A percentile compares a stretch with the other conserved stretches of the same genome.
Evolutionary conservation across 2,888 invertebrate species (phyloP).

Genomic region (Timandra comae): DNA sequence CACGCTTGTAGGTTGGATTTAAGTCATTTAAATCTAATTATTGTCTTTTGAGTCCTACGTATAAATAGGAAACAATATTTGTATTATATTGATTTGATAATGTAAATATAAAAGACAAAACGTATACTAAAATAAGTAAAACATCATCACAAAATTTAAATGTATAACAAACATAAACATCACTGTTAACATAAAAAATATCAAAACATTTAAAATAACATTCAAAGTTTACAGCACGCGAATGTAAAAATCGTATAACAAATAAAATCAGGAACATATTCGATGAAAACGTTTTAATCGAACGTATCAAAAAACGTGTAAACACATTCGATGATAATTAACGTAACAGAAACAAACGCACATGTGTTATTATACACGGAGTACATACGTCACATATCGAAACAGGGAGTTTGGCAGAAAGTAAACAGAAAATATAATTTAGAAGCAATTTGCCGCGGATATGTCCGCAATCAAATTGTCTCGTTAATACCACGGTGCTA

Average conservation of each 20-base stretch:
- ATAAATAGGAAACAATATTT: too few relatives aligned
- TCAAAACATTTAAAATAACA: conserved; percentile 5
- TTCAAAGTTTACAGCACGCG: conserved; percentile 4
- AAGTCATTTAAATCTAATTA: too few relatives aligned
- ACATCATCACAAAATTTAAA: too few relatives aligned
- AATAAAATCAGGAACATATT: conserved; percentile 19
- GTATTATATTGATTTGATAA: too few relatives aligned
- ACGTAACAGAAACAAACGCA: conserved; percentile 58
- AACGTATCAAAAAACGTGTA: conserved; percentile 43
- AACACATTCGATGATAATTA: conserved; percentile 62
- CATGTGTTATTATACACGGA: conserved; percentile 41
- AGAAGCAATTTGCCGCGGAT: conserved; percentile 76
- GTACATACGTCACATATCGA: conserved; percentile 60
- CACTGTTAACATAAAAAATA: too few relatives aligned
- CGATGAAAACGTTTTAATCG: conserved; percentile 34
- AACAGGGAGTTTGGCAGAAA: conserved; percentile 71
- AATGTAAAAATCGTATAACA: conserved; percentile 15
- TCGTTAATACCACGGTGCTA: conserved; percentile 75
- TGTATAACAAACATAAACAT: too few relatives aligned
- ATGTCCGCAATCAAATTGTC: conserved; percentile 78
- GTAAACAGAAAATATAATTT: conserved; percentile 78
- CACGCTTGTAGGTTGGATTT: too few relatives aligned
- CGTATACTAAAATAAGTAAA: conserved; percentile 3
- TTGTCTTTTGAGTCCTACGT: too few relatives aligned
- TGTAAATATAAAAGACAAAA: too few relatives aligned